These are phyloP conservation scores for Luperina testacea DNA, from an alignment of 2,888 invertebrate genomes.

Conservation along the genomic window DNA sequence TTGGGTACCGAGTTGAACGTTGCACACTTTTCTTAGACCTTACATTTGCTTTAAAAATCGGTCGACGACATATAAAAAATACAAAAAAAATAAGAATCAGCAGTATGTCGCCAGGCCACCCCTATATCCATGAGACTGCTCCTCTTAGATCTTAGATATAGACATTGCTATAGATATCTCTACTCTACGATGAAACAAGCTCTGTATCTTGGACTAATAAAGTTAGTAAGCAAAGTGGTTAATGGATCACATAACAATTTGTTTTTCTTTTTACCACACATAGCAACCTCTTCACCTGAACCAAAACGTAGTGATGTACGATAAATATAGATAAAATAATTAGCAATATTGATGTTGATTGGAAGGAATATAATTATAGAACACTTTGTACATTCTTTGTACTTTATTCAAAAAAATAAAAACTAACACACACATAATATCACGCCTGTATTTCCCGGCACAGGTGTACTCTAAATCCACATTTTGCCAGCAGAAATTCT, in stretches of 20 bases:
- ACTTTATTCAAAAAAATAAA: neutral
- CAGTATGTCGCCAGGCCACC: conserved; percentile 81
- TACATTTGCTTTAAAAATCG: conserved; percentile 76
- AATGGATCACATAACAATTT: conserved; percentile 75
- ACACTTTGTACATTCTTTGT: neutral
- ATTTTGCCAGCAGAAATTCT: neutral
- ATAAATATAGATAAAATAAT: neutral
- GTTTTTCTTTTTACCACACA: conserved; percentile 64
- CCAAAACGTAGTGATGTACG: neutral
- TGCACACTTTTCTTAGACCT: conserved; percentile 88
- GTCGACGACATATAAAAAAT: conserved; percentile 82
- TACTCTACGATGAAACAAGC: conserved; percentile 81
- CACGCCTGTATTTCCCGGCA: too few relatives aligned
- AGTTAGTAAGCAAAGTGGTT: conserved; percentile 84
- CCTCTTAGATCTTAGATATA: conserved; percentile 84
- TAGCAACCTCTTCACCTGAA: neutral
- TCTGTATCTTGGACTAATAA: conserved; percentile 85
- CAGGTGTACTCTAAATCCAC: neutral
- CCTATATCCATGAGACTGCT: conserved; percentile 85
- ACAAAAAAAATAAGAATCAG: conserved; percentile 78
- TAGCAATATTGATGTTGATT: neutral
- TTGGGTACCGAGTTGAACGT: conserved; percentile 85
- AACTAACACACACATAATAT: neutral
- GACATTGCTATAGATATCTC: conserved; percentile 75
- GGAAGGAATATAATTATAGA: neutral